These are phyloP conservation scores for Drosophila tani DNA, from an alignment of 1,140 invertebrate species.

Conservation along the genomic window DNA sequence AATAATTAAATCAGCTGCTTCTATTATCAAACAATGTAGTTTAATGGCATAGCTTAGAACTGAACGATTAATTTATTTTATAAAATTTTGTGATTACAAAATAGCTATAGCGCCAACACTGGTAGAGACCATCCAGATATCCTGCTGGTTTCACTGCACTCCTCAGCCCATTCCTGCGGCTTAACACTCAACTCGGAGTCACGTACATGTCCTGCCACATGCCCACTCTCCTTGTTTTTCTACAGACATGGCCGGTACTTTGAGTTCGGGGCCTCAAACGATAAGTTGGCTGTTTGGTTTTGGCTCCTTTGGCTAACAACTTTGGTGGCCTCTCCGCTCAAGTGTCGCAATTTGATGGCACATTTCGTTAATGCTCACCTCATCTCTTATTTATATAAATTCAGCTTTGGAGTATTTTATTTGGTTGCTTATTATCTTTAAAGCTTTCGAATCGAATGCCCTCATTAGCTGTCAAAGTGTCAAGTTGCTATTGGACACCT, in stretches of 20 bases:
- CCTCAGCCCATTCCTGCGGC: conserved; percentile 44
- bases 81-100: background rate
- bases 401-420: conserved; percentile 17
- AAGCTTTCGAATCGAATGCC: conserved; percentile 9
- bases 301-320: conserved; percentile 10
- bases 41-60: no score
- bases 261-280: conserved; percentile 8
- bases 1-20: background rate
- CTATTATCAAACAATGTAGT: fast-evolving
- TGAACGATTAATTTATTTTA: background rate
- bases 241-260: conserved; percentile 27
- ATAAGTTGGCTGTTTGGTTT: conserved; percentile 1
- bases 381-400: conserved; percentile 61
- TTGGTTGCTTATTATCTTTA: conserved; percentile 18
- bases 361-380: conserved; percentile 61
- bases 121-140: conserved; percentile 25
- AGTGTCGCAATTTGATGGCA: conserved; percentile 49
- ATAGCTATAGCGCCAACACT: background rate
- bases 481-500: background rate
- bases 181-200: conserved; percentile 68
- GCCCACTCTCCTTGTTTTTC: conserved; percentile 12
- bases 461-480: conserved; percentile 42
- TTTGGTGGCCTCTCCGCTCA: conserved; percentile 31
- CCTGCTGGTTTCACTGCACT: conserved; percentile 36
- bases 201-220: conserved; percentile 63